phyloP scores from a whole-genome alignment of 2,888 invertebrate genomes.

The Hirtodrosophila confusa region DNA sequence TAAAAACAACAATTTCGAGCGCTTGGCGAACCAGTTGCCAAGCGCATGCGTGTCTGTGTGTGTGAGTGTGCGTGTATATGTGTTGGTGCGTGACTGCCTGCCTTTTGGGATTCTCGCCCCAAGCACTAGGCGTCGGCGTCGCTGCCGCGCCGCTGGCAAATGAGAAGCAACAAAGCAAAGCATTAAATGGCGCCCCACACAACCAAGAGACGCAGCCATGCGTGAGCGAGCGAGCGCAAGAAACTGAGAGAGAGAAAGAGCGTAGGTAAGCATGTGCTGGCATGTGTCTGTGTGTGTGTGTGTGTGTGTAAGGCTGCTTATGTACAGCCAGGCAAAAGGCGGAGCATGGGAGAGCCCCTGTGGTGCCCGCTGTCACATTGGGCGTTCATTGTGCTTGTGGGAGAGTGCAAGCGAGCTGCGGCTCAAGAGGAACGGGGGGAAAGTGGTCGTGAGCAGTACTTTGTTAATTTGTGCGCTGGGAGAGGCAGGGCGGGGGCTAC shows the following conservation, averaged over 20 bases:
- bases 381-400: slow-evolving; percentile 52
- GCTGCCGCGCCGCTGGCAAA: slow-evolving; percentile 53
- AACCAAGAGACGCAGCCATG: slow-evolving; percentile 45
- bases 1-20: slow-evolving; percentile 45
- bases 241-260: slow-evolving; percentile 46
- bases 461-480: slow-evolving; percentile 26
- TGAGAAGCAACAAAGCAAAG: slow-evolving; percentile 65
- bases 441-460: slow-evolving; percentile 6
- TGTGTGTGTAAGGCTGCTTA: slow-evolving; percentile 26
- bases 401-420: slow-evolving; percentile 8
- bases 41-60: slow-evolving; percentile 61
- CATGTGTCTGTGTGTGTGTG: not conserved
- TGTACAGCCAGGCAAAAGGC: slow-evolving; percentile 68
- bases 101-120: slow-evolving; percentile 70
- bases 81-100: slow-evolving; percentile 41
- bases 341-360: slow-evolving; percentile 78
- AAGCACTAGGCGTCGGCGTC: slow-evolving; percentile 50
- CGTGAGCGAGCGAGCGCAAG: slow-evolving; percentile 45
- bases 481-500: not conserved
- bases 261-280: slow-evolving; percentile 3
- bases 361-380: slow-evolving; percentile 46
- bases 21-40: slow-evolving; percentile 67
- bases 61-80: slow-evolving; percentile 27
- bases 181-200: slow-evolving; percentile 82
- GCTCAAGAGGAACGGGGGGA: not conserved